Percentiles rank a stretch among this genome's conserved stretches.
Conservation (phyloP, 2,113 vertebrate genomes). For the Rostratula benghalensis region DNA sequence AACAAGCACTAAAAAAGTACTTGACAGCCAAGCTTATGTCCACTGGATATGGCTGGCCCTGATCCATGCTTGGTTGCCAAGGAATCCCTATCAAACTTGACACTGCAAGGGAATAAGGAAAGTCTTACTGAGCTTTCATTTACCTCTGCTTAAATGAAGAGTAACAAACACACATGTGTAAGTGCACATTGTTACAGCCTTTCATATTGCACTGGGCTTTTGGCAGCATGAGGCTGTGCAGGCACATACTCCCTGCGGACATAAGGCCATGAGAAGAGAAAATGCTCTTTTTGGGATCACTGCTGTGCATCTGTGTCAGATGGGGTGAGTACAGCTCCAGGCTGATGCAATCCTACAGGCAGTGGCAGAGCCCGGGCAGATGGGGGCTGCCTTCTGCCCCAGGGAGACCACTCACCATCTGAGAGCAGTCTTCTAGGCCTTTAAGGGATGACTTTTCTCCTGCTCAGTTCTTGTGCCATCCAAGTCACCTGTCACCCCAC, state of each 20-base stretch:
- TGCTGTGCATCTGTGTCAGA: fast-evolving
- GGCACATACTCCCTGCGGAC: background rate
- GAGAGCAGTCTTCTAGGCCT: background rate
- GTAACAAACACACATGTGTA: background rate
- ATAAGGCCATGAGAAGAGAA: background rate
- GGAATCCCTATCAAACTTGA: background rate
- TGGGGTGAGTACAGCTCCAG: fast-evolving
- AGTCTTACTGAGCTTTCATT: background rate
- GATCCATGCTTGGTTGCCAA: background rate
- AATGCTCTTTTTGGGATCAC: background rate
- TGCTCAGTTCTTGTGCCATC: background rate
- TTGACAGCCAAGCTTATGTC: background rate
- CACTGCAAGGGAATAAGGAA: background rate
- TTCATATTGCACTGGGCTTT: background rate
- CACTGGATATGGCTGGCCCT: background rate
- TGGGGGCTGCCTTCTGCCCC: background rate
- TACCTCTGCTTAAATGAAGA: background rate
- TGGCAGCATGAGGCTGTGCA: background rate
- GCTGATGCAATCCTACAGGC: background rate
- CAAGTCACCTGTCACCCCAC: background rate
- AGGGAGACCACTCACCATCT: fast-evolving
- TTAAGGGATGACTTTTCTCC: background rate
- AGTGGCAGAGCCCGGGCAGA: background rate
- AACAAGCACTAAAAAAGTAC: background rate
- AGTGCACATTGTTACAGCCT: background rate